These are phyloP conservation scores for Probosciger aterrimus DNA, from an alignment of 2,113 vertebrate species.

Conservation along the genomic window DNA sequence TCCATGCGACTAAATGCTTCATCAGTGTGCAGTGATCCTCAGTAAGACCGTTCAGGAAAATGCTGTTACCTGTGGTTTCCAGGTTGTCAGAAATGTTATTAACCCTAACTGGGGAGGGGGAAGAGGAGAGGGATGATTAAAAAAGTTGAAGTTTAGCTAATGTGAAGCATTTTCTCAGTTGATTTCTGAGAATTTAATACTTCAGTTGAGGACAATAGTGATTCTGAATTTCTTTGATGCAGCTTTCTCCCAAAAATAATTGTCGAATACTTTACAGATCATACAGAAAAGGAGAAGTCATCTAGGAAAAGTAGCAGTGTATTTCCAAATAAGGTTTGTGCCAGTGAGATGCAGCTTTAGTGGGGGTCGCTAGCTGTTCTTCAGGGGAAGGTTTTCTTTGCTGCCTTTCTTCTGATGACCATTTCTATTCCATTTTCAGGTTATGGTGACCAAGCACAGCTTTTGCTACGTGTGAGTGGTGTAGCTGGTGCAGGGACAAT, in stretches of 20 bases:
- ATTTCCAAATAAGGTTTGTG: not conserved
- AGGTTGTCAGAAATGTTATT: not conserved
- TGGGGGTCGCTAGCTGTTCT: not conserved
- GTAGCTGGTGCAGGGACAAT: not conserved
- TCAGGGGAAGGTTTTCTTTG: not conserved
- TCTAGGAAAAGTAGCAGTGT: not conserved
- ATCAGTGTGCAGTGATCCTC: not conserved
- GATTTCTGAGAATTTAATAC: not conserved
- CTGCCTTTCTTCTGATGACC: not conserved
- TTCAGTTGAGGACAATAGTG: not conserved
- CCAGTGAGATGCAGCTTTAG: not conserved
- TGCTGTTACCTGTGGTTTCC: not conserved
- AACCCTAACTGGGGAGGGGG: not conserved
- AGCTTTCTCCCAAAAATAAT: not conserved
- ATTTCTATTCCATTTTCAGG: not conserved
- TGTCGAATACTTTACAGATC: not conserved
- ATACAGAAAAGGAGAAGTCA: not conserved
- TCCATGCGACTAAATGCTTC: not conserved
- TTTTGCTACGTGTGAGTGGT: rapidly evolving
- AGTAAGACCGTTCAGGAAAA: not conserved
- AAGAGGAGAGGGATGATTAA: not conserved
- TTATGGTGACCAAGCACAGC: not conserved
- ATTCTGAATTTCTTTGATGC: not conserved
- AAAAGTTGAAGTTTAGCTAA: not conserved
- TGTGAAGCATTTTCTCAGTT: not conserved